Base-by-base conservation (phyloP, 23 tunicate species). In the Corella eumyota region DNA sequence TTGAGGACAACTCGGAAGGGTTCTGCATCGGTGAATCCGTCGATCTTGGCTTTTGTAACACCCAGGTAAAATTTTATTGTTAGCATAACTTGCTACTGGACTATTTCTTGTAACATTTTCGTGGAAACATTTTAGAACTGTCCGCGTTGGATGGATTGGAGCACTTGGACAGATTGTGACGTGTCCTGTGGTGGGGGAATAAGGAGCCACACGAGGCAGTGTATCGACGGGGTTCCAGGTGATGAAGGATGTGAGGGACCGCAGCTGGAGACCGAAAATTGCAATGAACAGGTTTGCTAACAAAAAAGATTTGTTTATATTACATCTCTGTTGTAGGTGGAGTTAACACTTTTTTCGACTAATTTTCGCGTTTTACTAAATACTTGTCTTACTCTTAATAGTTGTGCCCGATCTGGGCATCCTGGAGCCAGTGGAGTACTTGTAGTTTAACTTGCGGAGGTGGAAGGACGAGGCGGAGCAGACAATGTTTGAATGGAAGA, bases 381-480 rank as follows among this genome's bases (percentile, higher is more conserved):
- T n/a, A n/a, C n/a, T n/a, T n/a, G n/a, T n/a, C n/a, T n/a, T n/a
- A n/a, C n/a, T n/a, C n/a, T n/a, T n/a, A n/a, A 6, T 64, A 84
- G 94, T 57, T 58, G 4, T 86, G 95, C 66, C 61, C 95, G 9
- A 11, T 36, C 13, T 86, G 86, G 86, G 52, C 81, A 20, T 51
- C 32, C 34, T 86, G 95, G 95, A 34, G 62, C 6, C 37, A 29
- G 22, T 85, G 56, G 59, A 74, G 68, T 5, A 50, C 44, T 22
- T 85, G 95, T 44, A 33, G 79, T 3, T 32, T 29, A 17, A 65
- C 76, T 3, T 88, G 96, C 47, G 82, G 77, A 0, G 81, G 96
- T 2, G 96, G 88, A 30, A 35, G 34, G 2, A 77, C 63, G 30
- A 58, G 33, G 4, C 62, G 85, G 6, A 59, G 30, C 1, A 60